Evolutionary conservation across 1,140 invertebrate genomes (phyloP), one percentile per base, ranked within the genome.

Genomic region (Eufriesea mexicana): DNA sequence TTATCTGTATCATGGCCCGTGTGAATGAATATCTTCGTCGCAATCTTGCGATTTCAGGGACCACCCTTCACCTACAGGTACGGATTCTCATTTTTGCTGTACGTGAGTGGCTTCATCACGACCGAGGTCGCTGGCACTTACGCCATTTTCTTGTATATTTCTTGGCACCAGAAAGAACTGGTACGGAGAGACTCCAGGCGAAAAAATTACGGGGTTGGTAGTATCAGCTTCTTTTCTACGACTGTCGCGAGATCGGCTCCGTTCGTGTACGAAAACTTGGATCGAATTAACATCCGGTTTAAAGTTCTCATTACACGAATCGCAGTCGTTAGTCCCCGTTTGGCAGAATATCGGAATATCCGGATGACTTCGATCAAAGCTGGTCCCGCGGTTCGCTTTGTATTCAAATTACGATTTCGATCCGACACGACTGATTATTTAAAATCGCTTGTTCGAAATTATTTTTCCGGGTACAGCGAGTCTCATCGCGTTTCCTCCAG

Each of bases 141-240:
- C 70, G 97, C 97, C 72, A 96, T 98, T 70, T 98, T 98, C 92
- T 96, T 98, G 49, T 98, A 97, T 92, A 97, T 98, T 85, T 96
- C 96, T 88, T 95, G 95, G 93, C 96, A 96, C 90, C 96, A 97
- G 90, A 94, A 94, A 76, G 95, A 95, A 84, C 94, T 95, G 92
- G 92, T 92, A 88, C 91, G 91, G 88, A 93, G 94, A 84, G 89
- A 94, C 72, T 92, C 90, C 71, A 89, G 87, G 84, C 91, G 89
- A 83, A 93, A 91, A 93, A 94, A 91, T 91, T 94, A 91, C 88
- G 91, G 89, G 91, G 92, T 91, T 89, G 82, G 84, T 88, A 86
- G 74, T 85, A 84, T 78, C 75, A 67, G 83, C 76, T 84, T 84
- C 83, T 68, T 80, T 61, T 84, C 49, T 51, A 83, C 75, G 28